Evolutionary conservation across 2,888 invertebrate species (phyloP), one percentile per base, ranked within the genome.

Genomic region (Drosophila niveifrons): DNA sequence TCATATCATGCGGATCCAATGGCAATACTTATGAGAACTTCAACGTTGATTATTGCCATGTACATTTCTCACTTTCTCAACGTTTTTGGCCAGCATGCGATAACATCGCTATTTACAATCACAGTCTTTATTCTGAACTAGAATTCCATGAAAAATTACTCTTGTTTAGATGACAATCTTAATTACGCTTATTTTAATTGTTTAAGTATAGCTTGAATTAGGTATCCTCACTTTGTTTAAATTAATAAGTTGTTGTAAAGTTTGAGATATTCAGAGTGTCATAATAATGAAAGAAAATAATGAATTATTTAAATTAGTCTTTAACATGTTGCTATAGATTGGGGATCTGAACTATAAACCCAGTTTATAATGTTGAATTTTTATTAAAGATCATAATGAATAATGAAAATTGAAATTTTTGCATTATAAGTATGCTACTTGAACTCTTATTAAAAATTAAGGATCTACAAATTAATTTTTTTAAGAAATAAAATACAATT

Each of bases 1-100:
- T 75, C 75, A 75, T 44, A 51, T 80, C 75, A 75, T 62, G 76
- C 83, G 68, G 58, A 71, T 70, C 75, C 74, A 65, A 55, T 67
- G 65, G 58, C 70, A 66, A 65, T 65, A 63, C 59, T 23, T 23
- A 6, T 23, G 59, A 56, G 62, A 82, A 63, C 69, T 48, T 68
- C 46, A 56, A 53, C 29, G 34, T 46, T 52, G 43, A 62, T 66
- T 55, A 63, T 75, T 55, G 50, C 64, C 58, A 74, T 68, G 48
- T 61, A 62, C 69, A 74, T 77, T 75, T 75, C 51, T 47, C 46
- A 59, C 53, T 47, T 41, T 67, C 44, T 44, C 7, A 8, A 18
- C 48, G 23, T 23, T 36, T 62, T 66, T 48, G 41, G 34, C 13
- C 17, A 13, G 4, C 10, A 23, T 15, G n/a, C 17, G 47, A 53